Base-by-base conservation (phyloP, 2,797 vertebrate species). In the Rhynchonycteris naso region DNA sequence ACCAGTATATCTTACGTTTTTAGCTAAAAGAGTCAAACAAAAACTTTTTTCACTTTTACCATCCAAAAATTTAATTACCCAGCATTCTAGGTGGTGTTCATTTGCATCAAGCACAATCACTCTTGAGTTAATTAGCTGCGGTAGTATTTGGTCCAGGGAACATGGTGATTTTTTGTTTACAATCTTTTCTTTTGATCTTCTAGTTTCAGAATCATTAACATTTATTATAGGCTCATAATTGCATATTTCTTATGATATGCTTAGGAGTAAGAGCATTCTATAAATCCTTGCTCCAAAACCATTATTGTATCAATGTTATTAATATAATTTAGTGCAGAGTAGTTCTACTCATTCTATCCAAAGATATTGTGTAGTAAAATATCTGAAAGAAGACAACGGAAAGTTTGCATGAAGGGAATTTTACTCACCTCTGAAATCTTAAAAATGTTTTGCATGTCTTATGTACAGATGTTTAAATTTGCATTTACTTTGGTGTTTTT, bases 371-470 rank as follows among this genome's bases (percentile, higher is more conserved):
- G 65, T 72, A 93, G 74, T 87, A 43, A 85, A 78, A 61, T 65
- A 35, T 66, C 3, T 81, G 35, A 95, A 72, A 74, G 14, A 75
- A 12, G 52, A 69, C 4, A 90, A 58, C 12, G 54, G 52, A 81
- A 72, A 72, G 11, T 52, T 82, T 21, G 7, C 86, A 88, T 33
- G 54, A 84, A 95, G 59, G 35, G 15, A 96, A 86, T 92, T 94
- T 82, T 86, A 90, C 4, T 93, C 79, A 52, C 21, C 26, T 91
- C 22, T 88, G 61, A 96, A 95, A 88, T 94, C 50, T 95, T 81
- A 26, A 71, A 89, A 94, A 76, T 75, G 2, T 79, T 6, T 95
- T 95, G 19, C 69, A 56, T 50, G 80, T 90, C 65, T 92, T 84
- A 52, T 28, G 15, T 15, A 72, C 38, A 95, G 59, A 43, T 92